Base-by-base conservation (phyloP, 2,797 vertebrate genomes). In the Poeciliopsis infans region DNA sequence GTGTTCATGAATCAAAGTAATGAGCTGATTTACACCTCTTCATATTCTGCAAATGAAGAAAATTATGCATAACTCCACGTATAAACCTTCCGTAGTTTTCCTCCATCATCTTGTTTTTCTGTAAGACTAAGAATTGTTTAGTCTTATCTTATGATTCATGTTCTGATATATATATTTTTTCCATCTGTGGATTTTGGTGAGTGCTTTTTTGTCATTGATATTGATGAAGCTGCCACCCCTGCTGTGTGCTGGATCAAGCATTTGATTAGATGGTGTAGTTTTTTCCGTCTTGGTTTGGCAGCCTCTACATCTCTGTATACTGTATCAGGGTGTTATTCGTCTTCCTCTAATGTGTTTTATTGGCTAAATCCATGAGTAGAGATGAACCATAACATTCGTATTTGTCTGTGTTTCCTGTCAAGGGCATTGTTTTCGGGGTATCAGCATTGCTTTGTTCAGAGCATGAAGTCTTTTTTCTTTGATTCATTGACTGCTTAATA, bases 181-280 rank as follows among this genome's bases (percentile, higher is more conserved):
- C 31, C 36, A 53, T 72, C 7, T 55, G 16, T 43, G 39, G 66
- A 43, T 78, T 78, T 85, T 43, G 78, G n/a, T 47, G 71, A 57
- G 46, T 46, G 31, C 55, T 80, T 76, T 81, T 23, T 83, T 79
- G 20, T 39, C 47, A 33, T 28, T 78, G 45, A 49, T 61, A 64
- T 80, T 85, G 78, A 85, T 85, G 82, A 83, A 84, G 72, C 77
- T 45, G 81, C 87, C 83, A 83, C 66, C 80, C 81, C 75, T 61
- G 53, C 82, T 80, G 81, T 69, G 82, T n/a, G 1, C 57, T 47
- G 33, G 23, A 82, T 90, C 74, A 79, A 28, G 33, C 71, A 70
- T 68, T 83, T 74, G 77, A 85, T 91, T 83, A 85, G 82, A 87
- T 82, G 78, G 39, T 69, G 39, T 16, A 20, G 39, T 69, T 77